phyloP scores from a whole-genome alignment of 2,888 invertebrate genomes.

The Bellardia pandia region DNA sequence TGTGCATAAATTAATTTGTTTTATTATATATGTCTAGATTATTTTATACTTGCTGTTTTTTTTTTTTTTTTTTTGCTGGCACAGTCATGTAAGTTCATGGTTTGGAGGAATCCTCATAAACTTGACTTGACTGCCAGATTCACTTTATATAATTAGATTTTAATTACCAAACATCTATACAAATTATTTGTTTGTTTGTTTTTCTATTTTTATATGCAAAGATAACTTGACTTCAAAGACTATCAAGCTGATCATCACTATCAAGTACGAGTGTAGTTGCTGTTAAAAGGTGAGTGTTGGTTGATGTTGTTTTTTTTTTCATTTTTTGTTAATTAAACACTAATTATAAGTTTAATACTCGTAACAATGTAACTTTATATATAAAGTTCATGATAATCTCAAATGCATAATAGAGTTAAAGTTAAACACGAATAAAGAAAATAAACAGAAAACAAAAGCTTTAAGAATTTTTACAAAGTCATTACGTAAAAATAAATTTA shows the following conservation, averaged over 20 bases:
- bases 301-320: slow-evolving; percentile 19
- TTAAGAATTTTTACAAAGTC: slow-evolving; percentile 41
- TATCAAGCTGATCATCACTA: slow-evolving; percentile 5
- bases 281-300: slow-evolving; percentile 42
- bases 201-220: slow-evolving; percentile 15
- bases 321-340: slow-evolving; percentile 50
- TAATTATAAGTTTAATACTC: slow-evolving; percentile 59
- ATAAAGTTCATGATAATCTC: slow-evolving; percentile 40
- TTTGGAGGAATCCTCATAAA: slow-evolving; percentile 9
- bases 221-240: slow-evolving; percentile 49
- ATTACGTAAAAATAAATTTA: background rate
- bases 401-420: slow-evolving; percentile 1
- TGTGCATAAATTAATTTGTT: slow-evolving; percentile 21
- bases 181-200: slow-evolving; percentile 8
- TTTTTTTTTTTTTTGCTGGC: background rate
- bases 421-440: background rate
- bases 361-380: slow-evolving; percentile 19
- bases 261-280: slow-evolving; percentile 8
- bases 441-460: background rate
- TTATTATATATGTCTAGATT: background rate
- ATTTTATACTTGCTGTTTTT: background rate
- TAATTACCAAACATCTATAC: slow-evolving; percentile 67
- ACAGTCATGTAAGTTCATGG: slow-evolving; percentile 28
- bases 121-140: slow-evolving; percentile 2
- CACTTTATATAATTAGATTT: slow-evolving; percentile 64